Evolutionary conservation across 2,888 invertebrate species (phyloP), one percentile per base, ranked within the genome.

Genomic region (Eupithecia centaureata): DNA sequence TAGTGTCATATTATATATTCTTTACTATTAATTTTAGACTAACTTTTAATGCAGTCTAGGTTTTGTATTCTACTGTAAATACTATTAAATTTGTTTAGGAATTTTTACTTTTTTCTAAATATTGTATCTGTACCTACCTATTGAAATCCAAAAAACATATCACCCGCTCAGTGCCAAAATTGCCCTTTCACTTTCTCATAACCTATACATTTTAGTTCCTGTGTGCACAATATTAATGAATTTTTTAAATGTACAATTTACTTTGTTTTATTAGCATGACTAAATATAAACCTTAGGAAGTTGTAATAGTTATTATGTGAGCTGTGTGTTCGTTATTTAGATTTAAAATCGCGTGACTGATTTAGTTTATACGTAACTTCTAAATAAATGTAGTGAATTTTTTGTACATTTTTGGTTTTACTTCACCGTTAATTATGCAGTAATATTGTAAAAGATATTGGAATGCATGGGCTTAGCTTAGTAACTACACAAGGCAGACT

Each of bases 291-390:
- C 35, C 52, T 70, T 47, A 47, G 10, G n/a, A 47, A 67, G 63
- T 69, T 66, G 64, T 64, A 60, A 58, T 70, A 71, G 61, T 65
- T 68, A 35, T 72, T 65, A 70, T 69, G 63, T 66, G 61, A 63
- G 63, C 67, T 78, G 77, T 82, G 79, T 82, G 80, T 79, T 78
- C 79, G 80, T 81, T 76, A 75, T 64, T 79, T 86, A 85, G 82
- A 74, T 79, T 76, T 86, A 80, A 71, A 78, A 77, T 74, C 80
- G 91, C 87, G 90, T 91, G 92, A 91, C 92, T 92, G 92, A 92
- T 81, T 88, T 91, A 91, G 87, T 79, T 81, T 85, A 86, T 83
- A 70, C 62, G 67, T 73, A 71, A 63, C 59, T 68, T 72, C 67
- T 62, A 76, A 89, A 88, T 88, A 88, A 88, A 89, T 78, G 73